Evolutionary conservation across 2,888 invertebrate species (phyloP), one percentile per base, ranked within the genome.

Genomic region (Coleophora flavipennella): DNA sequence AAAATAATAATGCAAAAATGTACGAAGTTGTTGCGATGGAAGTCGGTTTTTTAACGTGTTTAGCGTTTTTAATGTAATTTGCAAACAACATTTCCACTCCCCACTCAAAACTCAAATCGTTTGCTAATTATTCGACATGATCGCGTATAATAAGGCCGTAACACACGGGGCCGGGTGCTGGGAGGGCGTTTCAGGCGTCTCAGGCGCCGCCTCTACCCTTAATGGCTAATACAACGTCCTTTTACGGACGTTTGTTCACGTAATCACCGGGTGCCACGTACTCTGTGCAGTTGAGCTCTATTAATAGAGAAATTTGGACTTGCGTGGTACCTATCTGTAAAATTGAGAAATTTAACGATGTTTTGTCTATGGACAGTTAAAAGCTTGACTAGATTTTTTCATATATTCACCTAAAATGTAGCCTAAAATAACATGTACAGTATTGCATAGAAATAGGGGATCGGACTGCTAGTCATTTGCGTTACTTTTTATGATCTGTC

Each of bases 151-250:
- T 31, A 32, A 31, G 25, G 37, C 37, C 13, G 10, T 31, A 26
- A 37, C 32, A 29, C 10, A 29, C n/a, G 29, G 10, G 29, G n/a
- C 29, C 29, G 29, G 29, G 29, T 4, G 29, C 10, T 10, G 20
- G 20, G 20, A 20, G n/a, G n/a, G n/a, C n/a, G n/a, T n/a, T n/a
- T n/a, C n/a, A n/a, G n/a, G n/a, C n/a, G n/a, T n/a, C n/a, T n/a
- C n/a, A n/a, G n/a, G 59, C 58, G 48, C 54, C 56, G 57, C 47
- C 49, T 58, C 57, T 64, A 64, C 58, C 55, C 54, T 55, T 65
- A 61, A 69, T 65, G 59, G 62, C 61, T 57, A 58, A 67, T 66
- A 62, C 57, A 55, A 57, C 57, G 60, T 58, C 59, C 54, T 60
- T 68, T 67, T 62, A 70, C 59, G 62, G 62, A 43, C 57, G 58